Evolutionary conservation across 2,797 vertebrate species (phyloP), one percentile per base, ranked within the genome.

Genomic region (Sebastes hubbsi): DNA sequence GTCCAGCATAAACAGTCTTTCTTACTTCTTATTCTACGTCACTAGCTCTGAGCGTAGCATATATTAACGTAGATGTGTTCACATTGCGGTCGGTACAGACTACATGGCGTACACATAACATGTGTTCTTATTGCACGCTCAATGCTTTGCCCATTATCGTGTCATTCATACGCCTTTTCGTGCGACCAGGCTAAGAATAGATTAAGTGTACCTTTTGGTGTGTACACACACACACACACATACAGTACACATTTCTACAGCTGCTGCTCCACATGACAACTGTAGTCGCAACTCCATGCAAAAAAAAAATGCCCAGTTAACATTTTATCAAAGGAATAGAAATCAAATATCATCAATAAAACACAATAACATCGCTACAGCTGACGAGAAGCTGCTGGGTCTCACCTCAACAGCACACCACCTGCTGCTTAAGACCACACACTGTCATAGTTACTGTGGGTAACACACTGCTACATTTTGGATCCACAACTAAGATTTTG

Each of bases 391-490:
- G 73, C 87, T 87, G 83, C 91, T 90, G 90, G 89, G 90, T 86
- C 60, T 64, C 56, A 49, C 70, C 34, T 76, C n/a, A 11, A 38
- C 66, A 80, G 12, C 69, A 59, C 58, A 20, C 63, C 64, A 64
- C 24, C 73, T 68, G 75, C 59, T 77, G 74, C 65, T 72, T 71
- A 27, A 36, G 55, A 77, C 36, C 62, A 36, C 1, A 25, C 34
- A 46, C 56, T 27, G 36, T 20, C 3, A 36, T 8, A 60, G 59
- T 55, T 72, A 64, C 13, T 69, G 42, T 68, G 55, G 52, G 60
- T 78, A 68, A 69, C 30, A 67, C 6, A 20, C 46, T 91, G 93
- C 93, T 94, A 93, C 92, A 92, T 87, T 32, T 84, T 5, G 18
- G 36, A 54, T 80, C 78, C 27, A 36, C 32, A 22, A 62, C 11